Conservation (phyloP, 1,140 invertebrate species). For the Adoxophyes honmai region DNA sequence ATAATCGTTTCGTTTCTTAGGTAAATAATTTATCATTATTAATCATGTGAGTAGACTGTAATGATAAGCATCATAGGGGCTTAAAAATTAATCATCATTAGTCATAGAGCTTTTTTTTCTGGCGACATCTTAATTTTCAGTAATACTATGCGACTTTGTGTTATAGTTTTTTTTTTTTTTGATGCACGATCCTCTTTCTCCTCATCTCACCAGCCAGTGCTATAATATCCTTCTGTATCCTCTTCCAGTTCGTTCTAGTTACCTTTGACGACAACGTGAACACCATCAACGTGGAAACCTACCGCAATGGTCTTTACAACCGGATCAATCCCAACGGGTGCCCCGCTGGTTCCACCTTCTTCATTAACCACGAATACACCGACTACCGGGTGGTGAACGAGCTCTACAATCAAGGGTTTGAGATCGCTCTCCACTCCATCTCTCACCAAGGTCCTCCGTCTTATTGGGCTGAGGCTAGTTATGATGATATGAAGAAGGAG, state of each 20-base stretch:
- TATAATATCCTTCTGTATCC: neutral
- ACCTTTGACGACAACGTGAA: constrained; percentile 86
- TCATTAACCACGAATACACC: constrained; percentile 83
- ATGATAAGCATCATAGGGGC: no score
- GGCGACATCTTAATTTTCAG: no score
- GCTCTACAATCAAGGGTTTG: constrained; percentile 80
- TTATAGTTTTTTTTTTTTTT: no score
- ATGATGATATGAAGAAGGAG: constrained; percentile 74
- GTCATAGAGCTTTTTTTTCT: no score
- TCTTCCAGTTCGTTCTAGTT: constrained; percentile 79
- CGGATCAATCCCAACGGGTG: constrained; percentile 82
- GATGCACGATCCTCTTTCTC: no score
- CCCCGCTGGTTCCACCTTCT: constrained; percentile 80
- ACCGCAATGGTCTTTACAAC: constrained; percentile 78
- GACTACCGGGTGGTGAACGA: constrained; percentile 82
- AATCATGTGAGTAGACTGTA: no score
- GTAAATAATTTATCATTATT: no score
- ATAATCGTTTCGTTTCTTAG: no score
- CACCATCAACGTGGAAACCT: constrained; percentile 81
- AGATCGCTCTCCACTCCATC: constrained; percentile 84
- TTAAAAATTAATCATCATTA: no score
- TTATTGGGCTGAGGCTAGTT: constrained; percentile 75
- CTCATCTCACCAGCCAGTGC: neutral
- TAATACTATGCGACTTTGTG: no score
- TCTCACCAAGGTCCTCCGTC: constrained; percentile 67